Evolutionary conservation across 1,140 invertebrate genomes (phyloP).

Genomic region (Sycobia sp.): DNA sequence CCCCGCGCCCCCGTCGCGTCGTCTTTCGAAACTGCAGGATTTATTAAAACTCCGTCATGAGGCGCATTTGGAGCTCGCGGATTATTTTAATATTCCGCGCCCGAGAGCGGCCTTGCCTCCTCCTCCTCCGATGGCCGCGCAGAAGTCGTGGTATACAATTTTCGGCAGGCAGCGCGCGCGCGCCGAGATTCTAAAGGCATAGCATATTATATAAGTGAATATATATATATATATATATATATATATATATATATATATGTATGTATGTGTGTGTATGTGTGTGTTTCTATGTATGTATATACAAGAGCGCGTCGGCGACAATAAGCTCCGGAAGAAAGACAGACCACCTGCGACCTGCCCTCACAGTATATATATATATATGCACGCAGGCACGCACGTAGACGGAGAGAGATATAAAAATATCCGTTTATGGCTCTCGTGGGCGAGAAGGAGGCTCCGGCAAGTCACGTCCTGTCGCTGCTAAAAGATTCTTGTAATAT

Average conservation of each 20-base stretch:
- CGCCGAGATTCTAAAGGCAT: too few relatives aligned
- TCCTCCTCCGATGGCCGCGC: not conserved
- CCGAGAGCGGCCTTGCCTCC: not conserved
- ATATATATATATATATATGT: too few relatives aligned
- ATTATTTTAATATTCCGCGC: conserved; percentile 30
- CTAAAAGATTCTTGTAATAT: too few relatives aligned
- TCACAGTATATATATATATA: not conserved
- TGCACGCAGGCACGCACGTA: not conserved
- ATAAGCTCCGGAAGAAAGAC: conserved; percentile 15
- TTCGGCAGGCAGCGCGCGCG: not conserved
- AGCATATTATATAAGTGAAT: too few relatives aligned
- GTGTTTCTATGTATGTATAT: too few relatives aligned
- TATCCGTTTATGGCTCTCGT: not conserved
- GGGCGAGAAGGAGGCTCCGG: too few relatives aligned
- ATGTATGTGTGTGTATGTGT: too few relatives aligned
- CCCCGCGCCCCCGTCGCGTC: conserved; percentile 1
- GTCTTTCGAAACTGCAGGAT: conserved; percentile 7
- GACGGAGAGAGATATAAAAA: not conserved
- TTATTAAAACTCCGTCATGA: conserved; percentile 35
- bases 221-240: too few relatives aligned
- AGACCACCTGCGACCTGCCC: conserved; percentile 19
- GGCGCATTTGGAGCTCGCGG: conserved; percentile 11
- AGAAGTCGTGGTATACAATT: not conserved
- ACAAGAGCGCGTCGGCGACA: too few relatives aligned
- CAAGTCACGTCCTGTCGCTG: not conserved